A percentile compares a stretch with the other conserved stretches of the same genome.
Evolutionary conservation across 2,113 vertebrate species (phyloP).

Genomic region (Rhinogobius similis): DNA sequence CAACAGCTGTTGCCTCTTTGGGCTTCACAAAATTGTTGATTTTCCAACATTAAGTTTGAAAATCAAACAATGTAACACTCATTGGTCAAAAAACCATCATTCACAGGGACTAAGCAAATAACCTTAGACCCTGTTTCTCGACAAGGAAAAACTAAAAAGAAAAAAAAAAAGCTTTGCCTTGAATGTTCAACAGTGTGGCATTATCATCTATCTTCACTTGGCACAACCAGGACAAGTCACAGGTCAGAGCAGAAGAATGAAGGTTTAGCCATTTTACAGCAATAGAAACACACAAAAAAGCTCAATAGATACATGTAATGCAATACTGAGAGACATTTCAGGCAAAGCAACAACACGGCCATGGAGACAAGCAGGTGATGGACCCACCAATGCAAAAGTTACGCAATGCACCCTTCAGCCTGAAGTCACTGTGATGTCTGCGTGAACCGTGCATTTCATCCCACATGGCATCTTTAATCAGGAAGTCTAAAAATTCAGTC

Average conservation of each 20-base stretch:
- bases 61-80: too few species aligned
- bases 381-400: not conserved
- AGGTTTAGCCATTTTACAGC: too few species aligned
- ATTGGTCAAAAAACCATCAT: too few species aligned
- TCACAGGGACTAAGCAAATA: too few species aligned
- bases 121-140: too few species aligned
- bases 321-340: not conserved
- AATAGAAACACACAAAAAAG: too few species aligned
- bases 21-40: too few species aligned
- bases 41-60: too few species aligned
- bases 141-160: too few species aligned
- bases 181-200: not conserved
- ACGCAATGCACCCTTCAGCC: not conserved
- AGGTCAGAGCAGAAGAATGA: not conserved
- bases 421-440: constrained; percentile 9
- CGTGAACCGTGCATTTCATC: constrained; percentile 33
- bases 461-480: constrained; percentile 10
- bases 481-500: constrained; percentile 28
- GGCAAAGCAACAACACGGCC: not conserved
- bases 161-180: not conserved
- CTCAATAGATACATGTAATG: not conserved
- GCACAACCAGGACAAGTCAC: too few species aligned
- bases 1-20: too few species aligned
- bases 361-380: not conserved
- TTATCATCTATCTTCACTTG: not conserved